phyloP scores from a whole-genome alignment of 1,140 invertebrate genomes.

The Leptinotarsa texana region DNA sequence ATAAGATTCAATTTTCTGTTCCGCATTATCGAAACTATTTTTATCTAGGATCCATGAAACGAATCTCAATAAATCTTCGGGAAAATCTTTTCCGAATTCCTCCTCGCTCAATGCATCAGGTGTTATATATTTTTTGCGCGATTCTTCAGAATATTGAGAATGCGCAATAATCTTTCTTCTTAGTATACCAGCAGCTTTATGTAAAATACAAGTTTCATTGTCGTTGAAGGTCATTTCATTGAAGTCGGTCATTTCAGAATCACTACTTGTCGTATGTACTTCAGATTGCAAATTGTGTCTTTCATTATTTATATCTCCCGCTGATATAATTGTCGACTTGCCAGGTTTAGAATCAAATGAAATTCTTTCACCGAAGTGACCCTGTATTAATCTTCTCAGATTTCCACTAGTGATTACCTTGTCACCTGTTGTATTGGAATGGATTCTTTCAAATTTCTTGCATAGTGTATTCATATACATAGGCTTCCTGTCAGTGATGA shows the following conservation, averaged over 20 bases:
- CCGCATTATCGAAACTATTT: neutral
- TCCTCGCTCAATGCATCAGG: neutral
- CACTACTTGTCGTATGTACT: neutral
- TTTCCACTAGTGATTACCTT: neutral
- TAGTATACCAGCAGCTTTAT: conserved; percentile 7
- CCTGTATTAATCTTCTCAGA: neutral
- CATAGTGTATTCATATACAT: neutral
- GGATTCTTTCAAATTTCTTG: neutral
- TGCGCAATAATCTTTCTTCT: neutral
- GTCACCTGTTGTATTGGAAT: neutral
- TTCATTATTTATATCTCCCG: neutral
- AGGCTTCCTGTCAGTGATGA: neutral
- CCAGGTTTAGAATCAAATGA: neutral
- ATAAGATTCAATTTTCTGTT: neutral
- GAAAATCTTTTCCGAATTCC: neutral
- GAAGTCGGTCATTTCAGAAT: neutral
- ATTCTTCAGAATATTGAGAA: neutral
- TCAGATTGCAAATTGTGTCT: neutral
- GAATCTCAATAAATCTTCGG: neutral
- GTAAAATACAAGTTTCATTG: neutral
- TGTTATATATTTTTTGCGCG: neutral
- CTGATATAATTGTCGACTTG: neutral
- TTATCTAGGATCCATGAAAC: neutral
- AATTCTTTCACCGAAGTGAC: neutral
- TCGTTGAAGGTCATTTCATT: neutral